Percentiles rank a stretch among this genome's conserved stretches.
These are phyloP conservation scores for Microcebus ravelobensis DNA, from an alignment of 2,113 vertebrate genomes.

Conservation along the genomic window DNA sequence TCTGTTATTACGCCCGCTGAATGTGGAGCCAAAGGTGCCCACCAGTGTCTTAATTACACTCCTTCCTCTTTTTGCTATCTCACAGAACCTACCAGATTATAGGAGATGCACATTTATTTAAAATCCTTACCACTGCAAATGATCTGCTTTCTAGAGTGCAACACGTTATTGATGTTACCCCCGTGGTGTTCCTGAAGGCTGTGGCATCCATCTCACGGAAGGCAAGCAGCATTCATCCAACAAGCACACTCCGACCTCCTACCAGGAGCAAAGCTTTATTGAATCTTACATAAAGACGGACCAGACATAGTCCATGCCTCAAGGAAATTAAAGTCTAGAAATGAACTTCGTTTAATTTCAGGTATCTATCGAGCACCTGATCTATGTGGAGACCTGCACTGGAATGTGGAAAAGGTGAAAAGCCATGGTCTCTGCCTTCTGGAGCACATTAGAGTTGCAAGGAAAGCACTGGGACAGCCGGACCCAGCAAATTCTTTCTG, in stretches of 20 bases:
- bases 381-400: background rate
- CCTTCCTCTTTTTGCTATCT: background rate
- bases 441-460: background rate
- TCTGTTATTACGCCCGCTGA: background rate
- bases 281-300: background rate
- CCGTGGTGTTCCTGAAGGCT: background rate
- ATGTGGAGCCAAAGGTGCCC: background rate
- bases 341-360: background rate
- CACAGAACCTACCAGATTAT: background rate
- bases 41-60: background rate
- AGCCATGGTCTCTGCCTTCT: background rate
- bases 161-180: background rate
- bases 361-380: background rate
- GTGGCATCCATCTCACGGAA: background rate
- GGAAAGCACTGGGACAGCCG: background rate
- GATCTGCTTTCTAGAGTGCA: background rate
- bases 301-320: background rate
- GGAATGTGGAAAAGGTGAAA: background rate
- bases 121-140: background rate
- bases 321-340: background rate
- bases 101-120: background rate
- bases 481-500: background rate
- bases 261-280: background rate
- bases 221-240: background rate
- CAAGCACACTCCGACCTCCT: background rate